Evolutionary conservation across 2,888 invertebrate genomes (phyloP), one percentile per base, ranked within the genome.

Genomic region (Nyleta sp.): DNA sequence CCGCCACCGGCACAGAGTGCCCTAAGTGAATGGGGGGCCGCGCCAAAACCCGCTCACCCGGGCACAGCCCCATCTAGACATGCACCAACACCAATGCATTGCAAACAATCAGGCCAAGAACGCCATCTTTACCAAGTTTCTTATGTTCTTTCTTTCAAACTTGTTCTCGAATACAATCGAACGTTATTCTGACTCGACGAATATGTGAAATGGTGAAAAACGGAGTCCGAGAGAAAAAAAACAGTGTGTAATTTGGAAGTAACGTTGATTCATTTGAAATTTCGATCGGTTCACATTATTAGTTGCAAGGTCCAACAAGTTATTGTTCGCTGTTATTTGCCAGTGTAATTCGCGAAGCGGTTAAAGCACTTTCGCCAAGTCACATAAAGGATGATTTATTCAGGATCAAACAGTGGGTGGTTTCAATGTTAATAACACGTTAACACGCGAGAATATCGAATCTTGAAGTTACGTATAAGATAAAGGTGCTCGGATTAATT

Each of bases 81-180:
- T 90, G 90, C 90, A 90, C 90, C 90, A 90, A 90, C 90, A 90
- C 90, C 90, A 90, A 90, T 90, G 89, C 90, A 90, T 90, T 90
- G 90, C 90, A 90, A 89, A 90, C 90, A 90, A 88, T 86, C 89
- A 88, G 88, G 88, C 88, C 86, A 65, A 88, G 85, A 88, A 90
- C 87, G 89, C 87, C 87, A 85, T 83, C 18, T 87, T 86, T 85
- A 84, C 84, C 59, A 64, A 28, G 2, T 71, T 59, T 62, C 3
- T 57, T 13, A 22, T 42, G 18, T 40, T 38, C 28, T 5, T 28
- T 28, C 28, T 28, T 28, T 28, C 6, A 28, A 1, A 28, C 5
- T 28, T n/a, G n/a, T n/a, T n/a, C n/a, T n/a, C n/a, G n/a, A n/a
- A n/a, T n/a, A n/a, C n/a, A n/a, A n/a, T n/a, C n/a, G n/a, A n/a